These are phyloP conservation scores for Dendropsophus ebraccatus DNA, from an alignment of 2,113 vertebrate species.

Conservation along the genomic window DNA sequence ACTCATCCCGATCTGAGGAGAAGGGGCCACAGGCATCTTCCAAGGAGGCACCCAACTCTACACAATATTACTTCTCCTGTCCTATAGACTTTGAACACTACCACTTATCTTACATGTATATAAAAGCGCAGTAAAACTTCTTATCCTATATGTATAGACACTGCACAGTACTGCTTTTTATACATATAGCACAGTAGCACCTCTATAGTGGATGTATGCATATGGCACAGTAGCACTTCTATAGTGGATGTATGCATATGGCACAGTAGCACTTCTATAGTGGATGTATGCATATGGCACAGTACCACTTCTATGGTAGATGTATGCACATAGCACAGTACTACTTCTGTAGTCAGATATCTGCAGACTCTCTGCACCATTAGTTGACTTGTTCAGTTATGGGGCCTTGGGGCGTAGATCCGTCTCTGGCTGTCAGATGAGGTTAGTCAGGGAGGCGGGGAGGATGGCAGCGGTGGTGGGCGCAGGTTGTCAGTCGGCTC, in stretches of 20 bases:
- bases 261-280: not conserved
- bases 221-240: too few species aligned
- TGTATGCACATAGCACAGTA: too few species aligned
- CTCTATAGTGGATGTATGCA: not conserved
- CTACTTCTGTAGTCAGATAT: too few species aligned
- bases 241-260: too few species aligned
- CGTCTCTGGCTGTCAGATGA: not conserved
- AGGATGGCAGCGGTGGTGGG: not conserved
- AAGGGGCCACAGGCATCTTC: not conserved
- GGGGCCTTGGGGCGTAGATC: not conserved
- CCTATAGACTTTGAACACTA: not conserved
- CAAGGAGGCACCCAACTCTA: too few species aligned
- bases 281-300: not conserved
- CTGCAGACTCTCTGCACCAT: too few species aligned
- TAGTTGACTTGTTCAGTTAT: not conserved
- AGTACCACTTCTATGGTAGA: not conserved
- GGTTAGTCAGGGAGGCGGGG: not conserved
- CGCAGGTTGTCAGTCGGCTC: not conserved
- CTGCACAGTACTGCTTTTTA: not conserved
- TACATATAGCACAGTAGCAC: not conserved
- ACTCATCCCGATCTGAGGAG: not conserved
- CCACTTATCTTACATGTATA: too few species aligned
- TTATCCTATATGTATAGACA: too few species aligned
- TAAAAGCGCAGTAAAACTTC: too few species aligned
- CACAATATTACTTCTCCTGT: not conserved